Evolutionary conservation across 2,888 invertebrate genomes (phyloP).

Genomic region (Koerneria pararmatus): DNA sequence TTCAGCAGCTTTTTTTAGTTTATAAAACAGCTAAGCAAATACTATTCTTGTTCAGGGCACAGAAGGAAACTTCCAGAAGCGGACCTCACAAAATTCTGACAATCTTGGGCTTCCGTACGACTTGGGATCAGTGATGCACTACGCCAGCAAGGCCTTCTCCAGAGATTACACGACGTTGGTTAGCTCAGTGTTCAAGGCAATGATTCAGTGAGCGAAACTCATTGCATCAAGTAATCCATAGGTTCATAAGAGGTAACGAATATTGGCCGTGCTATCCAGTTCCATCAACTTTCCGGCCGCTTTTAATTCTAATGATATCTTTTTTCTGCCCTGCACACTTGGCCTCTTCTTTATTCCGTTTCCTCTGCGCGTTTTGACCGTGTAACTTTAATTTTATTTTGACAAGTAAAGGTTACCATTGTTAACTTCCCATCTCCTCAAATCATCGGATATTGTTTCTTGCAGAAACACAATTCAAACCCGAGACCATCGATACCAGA

Average conservation of each 20-base stretch:
- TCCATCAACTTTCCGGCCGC: constrained; percentile 11
- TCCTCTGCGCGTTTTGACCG: too few relatives aligned
- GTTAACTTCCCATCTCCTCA: not conserved
- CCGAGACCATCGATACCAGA: constrained; percentile 48
- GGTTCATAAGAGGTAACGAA: not conserved
- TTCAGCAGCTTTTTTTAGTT: too few relatives aligned
- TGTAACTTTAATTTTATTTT: too few relatives aligned
- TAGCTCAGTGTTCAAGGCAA: constrained; percentile 10
- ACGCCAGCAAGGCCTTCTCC: constrained; percentile 54
- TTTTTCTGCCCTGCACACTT: too few relatives aligned
- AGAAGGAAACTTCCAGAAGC: constrained; percentile 56
- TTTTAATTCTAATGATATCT: too few relatives aligned
- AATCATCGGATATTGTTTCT: not conserved
- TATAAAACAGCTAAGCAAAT: too few relatives aligned
- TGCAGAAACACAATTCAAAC: constrained; percentile 36
- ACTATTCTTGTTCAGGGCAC: constrained; percentile 47
- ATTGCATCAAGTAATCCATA: not conserved
- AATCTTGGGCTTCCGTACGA: constrained; percentile 57
- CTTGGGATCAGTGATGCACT: constrained; percentile 51
- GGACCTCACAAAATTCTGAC: constrained; percentile 46
- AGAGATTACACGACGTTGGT: constrained; percentile 41
- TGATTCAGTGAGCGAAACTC: not conserved
- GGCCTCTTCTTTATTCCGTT: too few relatives aligned
- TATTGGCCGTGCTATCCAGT: not conserved
- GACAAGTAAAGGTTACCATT: too few relatives aligned